Evolutionary conservation across 2,888 invertebrate species (phyloP).

Genomic region (Dicranocentrus wangi): DNA sequence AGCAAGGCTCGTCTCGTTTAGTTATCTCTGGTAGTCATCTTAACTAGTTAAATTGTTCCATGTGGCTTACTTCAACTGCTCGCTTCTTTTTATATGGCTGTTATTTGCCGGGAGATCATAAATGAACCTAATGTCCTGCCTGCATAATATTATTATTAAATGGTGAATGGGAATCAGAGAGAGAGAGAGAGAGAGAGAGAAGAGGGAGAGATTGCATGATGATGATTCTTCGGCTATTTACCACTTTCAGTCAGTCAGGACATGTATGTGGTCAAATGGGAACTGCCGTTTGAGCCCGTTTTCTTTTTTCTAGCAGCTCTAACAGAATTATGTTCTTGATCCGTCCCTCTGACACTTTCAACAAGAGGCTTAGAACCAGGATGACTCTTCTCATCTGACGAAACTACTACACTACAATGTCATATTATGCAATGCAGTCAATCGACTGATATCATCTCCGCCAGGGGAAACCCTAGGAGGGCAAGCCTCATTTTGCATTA

Average conservation of each 20-base stretch:
- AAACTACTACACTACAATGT: conserved; percentile 22
- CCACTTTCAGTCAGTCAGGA: no score
- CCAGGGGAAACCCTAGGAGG: conserved; percentile 29
- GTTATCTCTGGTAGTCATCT: conserved; percentile 24
- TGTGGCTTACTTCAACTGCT: conserved; percentile 22
- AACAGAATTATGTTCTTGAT: conserved; percentile 30
- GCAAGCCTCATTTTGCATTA: conserved; percentile 14
- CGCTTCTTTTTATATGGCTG: no score
- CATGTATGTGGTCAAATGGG: not conserved
- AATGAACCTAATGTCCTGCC: no score
- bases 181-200: no score
- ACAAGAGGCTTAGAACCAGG: not conserved
- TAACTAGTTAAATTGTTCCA: conserved; percentile 23
- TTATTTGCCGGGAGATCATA: no score
- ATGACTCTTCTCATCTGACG: not conserved
- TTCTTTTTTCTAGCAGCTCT: not conserved
- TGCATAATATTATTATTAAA: no score
- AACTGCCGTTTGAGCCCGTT: conserved; percentile 5
- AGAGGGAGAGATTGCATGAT: no score
- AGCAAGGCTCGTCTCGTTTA: conserved; percentile 1
- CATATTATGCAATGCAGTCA: conserved; percentile 25
- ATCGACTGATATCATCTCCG: conserved; percentile 31
- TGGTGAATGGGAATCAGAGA: no score
- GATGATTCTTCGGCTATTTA: no score
- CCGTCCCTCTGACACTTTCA: conserved; percentile 25